Evolutionary conservation across 2,888 invertebrate species (phyloP), one percentile per base, ranked within the genome.

Genomic region (Ligdia adustata): DNA sequence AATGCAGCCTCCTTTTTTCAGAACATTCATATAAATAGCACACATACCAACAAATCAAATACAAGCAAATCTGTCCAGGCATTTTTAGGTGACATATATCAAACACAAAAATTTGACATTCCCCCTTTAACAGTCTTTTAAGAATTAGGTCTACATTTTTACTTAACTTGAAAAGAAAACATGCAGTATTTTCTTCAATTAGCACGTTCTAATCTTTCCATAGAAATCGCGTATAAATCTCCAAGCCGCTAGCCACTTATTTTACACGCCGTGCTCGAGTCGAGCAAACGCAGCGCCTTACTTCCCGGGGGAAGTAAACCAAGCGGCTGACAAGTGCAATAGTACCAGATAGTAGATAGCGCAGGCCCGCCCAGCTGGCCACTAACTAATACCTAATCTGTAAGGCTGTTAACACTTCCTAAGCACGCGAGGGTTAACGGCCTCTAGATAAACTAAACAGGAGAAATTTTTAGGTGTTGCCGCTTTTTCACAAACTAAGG

Each of bases 271-370:
- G 20, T 28, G 12, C 33, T 48, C 12, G 41, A 41, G 26, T 37
- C 33, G n/a, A 33, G 41, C 27, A 35, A 45, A 45, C 35, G 45
- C 45, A 45, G 40, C 50, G 40, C 31, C n/a, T 44, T 41, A 42
- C 35, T 47, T 15, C 44, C 45, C 26, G 28, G 42, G 48, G 48
- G 48, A 37, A 47, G 49, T 52, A 59, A 52, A 67, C 67, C 67
- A 62, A 62, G 66, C 60, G 66, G 74, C 81, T 79, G 80, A 80
- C 82, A 81, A 82, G 79, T 80, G 76, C 80, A 81, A 81, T 82
- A 73, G 79, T 66, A 66, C 69, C 60, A 79, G 82, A 82, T 84
- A 76, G 72, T 62, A 82, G 83, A 85, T 83, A 84, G 79, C 77
- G 64, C 77, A 78, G 79, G 75, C 76, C 72, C 82, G 77, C 79